Base-by-base conservation (phyloP, 2,888 invertebrate species). In the Drosophila formosana region DNA sequence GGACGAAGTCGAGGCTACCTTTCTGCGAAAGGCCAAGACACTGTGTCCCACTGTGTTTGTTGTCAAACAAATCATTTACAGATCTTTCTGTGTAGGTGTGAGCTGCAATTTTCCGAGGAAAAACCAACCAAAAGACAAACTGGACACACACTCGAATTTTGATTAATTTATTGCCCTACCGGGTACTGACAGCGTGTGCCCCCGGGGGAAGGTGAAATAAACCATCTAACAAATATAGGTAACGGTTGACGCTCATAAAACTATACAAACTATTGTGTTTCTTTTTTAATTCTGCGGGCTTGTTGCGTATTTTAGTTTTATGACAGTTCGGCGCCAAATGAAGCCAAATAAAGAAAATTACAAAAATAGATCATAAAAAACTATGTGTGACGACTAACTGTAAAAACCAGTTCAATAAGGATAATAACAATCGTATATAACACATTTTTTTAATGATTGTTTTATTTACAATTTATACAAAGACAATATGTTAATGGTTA, bases 41-140 rank as follows among this genome's bases (percentile, higher is more conserved):
- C 41, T 60, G 71, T 75, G 67, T 76, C 84, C 80, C 67, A 83
- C 77, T 76, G 82, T 70, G 80, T 80, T 81, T 72, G 68, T 78
- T 86, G 87, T 86, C 88, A 83, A 83, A 88, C 83, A 83, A 83
- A 83, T 83, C 88, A 86, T 86, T 86, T 83, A 83, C 78, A 75
- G 77, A 88, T 86, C 71, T 78, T 63, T 58, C 51, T 18, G 72
- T 39, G 87, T 86, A 87, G 82, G 82, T 82, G 82, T 82, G 82
- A 84, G 76, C 79, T 78, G 82, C 76, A 76, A 68, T 76, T 84
- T 82, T 87, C 85, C 76, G 62, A 61, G 52, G 78, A 78, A 78
- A 79, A 63, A 4, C 37, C 37, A 37, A n/a, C 43, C 47, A 62
- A 78, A 78, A 78, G 72, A 63, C 39, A 46, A 70, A 53, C 57